Evolutionary conservation across 2,113 vertebrate species (phyloP).

Genomic region (Delphinapterus leucas): DNA sequence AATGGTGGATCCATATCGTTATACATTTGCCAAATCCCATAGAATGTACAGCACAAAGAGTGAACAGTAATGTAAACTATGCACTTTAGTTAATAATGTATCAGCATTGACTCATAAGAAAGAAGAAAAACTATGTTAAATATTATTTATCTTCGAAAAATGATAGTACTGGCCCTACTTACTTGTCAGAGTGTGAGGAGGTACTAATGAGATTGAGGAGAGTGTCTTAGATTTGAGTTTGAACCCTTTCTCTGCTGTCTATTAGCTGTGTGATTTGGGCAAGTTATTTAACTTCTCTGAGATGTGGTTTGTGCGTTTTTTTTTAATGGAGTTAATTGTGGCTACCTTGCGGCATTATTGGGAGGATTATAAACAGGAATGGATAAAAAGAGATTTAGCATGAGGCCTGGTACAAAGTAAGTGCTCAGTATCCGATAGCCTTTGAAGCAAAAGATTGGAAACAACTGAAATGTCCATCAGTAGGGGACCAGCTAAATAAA

Average conservation of each 20-base stretch:
- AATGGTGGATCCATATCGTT: neutral
- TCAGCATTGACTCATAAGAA: neutral
- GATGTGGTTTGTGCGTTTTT: neutral
- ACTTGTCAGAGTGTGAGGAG: neutral
- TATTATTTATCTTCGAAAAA: neutral
- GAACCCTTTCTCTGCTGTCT: neutral
- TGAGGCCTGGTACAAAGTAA: neutral
- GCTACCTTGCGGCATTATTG: neutral
- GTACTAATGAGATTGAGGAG: neutral
- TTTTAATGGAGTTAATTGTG: neutral
- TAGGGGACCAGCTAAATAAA: neutral
- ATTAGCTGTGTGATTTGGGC: neutral
- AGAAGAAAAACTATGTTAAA: neutral
- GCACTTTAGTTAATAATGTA: neutral
- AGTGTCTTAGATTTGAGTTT: neutral
- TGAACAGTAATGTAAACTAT: neutral
- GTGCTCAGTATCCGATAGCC: neutral
- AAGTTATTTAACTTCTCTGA: neutral
- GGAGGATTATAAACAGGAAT: neutral
- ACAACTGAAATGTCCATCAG: neutral
- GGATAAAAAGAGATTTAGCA: neutral
- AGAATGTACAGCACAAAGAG: neutral
- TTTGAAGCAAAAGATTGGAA: neutral
- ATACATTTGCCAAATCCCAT: neutral
- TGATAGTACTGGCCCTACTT: neutral